phyloP scores from a whole-genome alignment of 2,888 invertebrate species.

The Caradrina kadenii region DNA sequence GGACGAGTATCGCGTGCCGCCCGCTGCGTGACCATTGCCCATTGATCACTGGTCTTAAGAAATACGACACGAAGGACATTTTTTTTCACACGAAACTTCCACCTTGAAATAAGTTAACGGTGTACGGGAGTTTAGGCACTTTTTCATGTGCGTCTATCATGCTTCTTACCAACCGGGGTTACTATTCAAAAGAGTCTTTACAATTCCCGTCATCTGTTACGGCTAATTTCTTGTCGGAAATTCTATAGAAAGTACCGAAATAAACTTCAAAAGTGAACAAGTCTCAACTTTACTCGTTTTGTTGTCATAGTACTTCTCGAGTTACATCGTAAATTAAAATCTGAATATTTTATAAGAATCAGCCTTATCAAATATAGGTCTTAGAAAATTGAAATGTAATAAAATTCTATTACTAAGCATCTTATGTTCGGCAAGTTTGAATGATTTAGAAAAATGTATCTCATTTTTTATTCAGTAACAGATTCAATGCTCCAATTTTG shows the following conservation, averaged over 20 bases:
- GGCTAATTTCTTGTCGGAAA: slow-evolving; percentile 22
- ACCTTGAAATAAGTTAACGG: slow-evolving; percentile 60
- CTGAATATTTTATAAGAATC: slow-evolving; percentile 50
- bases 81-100: slow-evolving; percentile 75
- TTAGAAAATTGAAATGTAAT: slow-evolving; percentile 45
- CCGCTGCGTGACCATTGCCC: slow-evolving; percentile 81
- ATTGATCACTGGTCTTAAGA: slow-evolving; percentile 84
- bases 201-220: slow-evolving; percentile 20
- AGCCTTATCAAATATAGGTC: slow-evolving; percentile 41
- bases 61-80: slow-evolving; percentile 84
- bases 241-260: slow-evolving; percentile 30
- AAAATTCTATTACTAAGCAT: slow-evolving; percentile 34
- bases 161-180: slow-evolving; percentile 7
- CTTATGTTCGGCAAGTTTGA: slow-evolving; percentile 1
- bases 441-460: slow-evolving; percentile 33
- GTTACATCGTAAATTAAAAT: slow-evolving; percentile 48
- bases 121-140: slow-evolving; percentile 44
- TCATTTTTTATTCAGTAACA: slow-evolving; percentile 41
- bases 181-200: slow-evolving; percentile 13
- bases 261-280: slow-evolving; percentile 43
- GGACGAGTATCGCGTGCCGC: slow-evolving; percentile 76
- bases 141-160: slow-evolving; percentile 46
- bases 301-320: slow-evolving; percentile 42
- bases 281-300: slow-evolving; percentile 51
- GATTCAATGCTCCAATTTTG: slow-evolving; percentile 32